Base-by-base conservation (phyloP, 2,797 vertebrate species). In the Rhynchotus rufescens region DNA sequence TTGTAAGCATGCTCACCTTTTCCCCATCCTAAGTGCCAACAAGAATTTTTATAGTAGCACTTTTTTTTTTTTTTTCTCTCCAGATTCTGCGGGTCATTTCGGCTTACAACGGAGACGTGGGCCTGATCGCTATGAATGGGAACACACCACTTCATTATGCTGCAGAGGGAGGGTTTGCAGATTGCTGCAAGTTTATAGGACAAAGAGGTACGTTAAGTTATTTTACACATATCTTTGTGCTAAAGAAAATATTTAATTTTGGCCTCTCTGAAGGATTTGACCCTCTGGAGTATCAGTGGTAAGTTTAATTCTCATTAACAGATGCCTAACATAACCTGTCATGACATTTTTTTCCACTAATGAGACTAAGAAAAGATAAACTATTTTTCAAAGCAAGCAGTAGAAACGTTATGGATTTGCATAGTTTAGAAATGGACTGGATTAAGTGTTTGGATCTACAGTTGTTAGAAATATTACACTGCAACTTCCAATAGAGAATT, bases 181-280 rank as follows among this genome's bases (percentile, higher is more conserved):
- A 97, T 59, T 99, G 98, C 96, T 99, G 99, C 98, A 99, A 95
- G 94, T 99, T 99, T 88, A 96, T 99, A 95, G 98, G 98, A 89
- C 99, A 99, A 96, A 98, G 99, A 99, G 99, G 99, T 99, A 97
- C 74, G 57, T 44, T n/a, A 61, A 88, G 30, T 66, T 89, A n/a
- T 49, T 91, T 77, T 72, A 32, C 42, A 34, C 7, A 19, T 80
- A 15, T 84, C 30, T 54, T 14, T 40, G 32, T 40, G 32, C 45
- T 68, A 40, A 89, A 36, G 38, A 26, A 60, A 87, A 51, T 17
- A 34, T 88, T 66, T 86, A 11, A 45, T 16, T 54, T 59, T 22
- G 34, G 30, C 26, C 15, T 59, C 32, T 61, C 9, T 34, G 8
- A 88, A 80, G 25, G 45, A 57, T 62, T 88, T 84, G 61, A 61